Conservation (phyloP, 2,113 vertebrate genomes). For the Oceanodroma tethys region DNA sequence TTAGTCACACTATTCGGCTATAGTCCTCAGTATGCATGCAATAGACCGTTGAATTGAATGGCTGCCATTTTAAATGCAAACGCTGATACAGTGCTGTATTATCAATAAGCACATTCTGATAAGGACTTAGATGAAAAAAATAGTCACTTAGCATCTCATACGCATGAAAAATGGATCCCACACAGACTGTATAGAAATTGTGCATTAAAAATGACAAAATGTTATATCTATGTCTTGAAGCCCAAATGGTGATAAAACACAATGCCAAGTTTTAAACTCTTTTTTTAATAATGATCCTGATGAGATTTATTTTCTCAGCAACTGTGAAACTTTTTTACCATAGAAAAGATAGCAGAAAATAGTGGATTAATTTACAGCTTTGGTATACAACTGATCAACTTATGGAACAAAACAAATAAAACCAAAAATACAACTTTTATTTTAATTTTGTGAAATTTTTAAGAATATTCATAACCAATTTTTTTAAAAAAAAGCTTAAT, state of each 20-base stretch:
- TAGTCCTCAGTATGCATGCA: not conserved
- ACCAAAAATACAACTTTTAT: not conserved
- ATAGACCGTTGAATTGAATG: rapidly evolving
- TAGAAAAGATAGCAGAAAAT: not conserved
- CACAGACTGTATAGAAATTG: not conserved
- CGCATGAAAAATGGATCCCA: not conserved
- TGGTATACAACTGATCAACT: not conserved
- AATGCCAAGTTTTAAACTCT: not conserved
- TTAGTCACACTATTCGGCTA: not conserved
- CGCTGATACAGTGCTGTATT: not conserved
- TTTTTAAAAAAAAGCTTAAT: not conserved
- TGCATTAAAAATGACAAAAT: not conserved
- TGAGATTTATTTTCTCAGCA: not conserved
- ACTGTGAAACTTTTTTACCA: not conserved
- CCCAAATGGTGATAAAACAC: not conserved
- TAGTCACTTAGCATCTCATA: not conserved
- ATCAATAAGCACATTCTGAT: not conserved
- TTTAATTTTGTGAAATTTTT: not conserved
- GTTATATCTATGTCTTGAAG: not conserved
- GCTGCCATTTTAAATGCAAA: not conserved
- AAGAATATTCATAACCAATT: not conserved
- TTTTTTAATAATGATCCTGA: not conserved
- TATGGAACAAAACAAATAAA: not conserved
- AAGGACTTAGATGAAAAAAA: not conserved
- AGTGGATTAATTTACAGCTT: not conserved